phyloP scores from a whole-genome alignment of 2,888 invertebrate genomes.

The Caenorhabditis sp. region DNA sequence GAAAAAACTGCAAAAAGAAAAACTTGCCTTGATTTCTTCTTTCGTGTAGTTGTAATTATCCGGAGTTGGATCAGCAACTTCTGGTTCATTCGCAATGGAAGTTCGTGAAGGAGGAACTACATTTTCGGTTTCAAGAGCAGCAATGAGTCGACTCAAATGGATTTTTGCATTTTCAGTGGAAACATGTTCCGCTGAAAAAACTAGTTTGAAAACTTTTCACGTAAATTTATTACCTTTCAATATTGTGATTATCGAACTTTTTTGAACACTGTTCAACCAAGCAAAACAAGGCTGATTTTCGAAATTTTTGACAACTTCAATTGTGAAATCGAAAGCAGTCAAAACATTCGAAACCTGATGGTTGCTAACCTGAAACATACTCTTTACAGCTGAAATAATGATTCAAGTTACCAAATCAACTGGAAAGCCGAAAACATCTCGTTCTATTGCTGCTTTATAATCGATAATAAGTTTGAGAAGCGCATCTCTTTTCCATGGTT shows the following conservation, averaged over 20 bases:
- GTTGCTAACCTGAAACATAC: neutral
- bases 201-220: too few species aligned
- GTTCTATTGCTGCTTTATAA: neutral
- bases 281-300: neutral
- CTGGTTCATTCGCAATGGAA: too few species aligned
- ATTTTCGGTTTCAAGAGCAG: too few species aligned
- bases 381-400: too few species aligned
- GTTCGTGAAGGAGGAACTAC: too few species aligned
- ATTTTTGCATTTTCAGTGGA: too few species aligned
- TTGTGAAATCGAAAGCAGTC: neutral
- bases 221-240: neutral
- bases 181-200: too few species aligned
- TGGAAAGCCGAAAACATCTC: neutral
- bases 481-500: conserved; percentile 1
- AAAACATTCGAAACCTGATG: neutral
- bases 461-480: neutral
- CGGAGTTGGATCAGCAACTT: too few species aligned
- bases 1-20: too few species aligned
- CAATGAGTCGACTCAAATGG: too few species aligned
- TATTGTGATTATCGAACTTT: neutral
- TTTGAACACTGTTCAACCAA: neutral
- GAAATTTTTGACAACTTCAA: neutral
- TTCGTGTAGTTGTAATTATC: too few species aligned
- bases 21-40: too few species aligned
- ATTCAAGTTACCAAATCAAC: neutral